A percentile compares a stretch with the other conserved stretches of the same genome.
Conservation (phyloP, 2,888 invertebrate genomes). For the Gortyna flavago region DNA sequence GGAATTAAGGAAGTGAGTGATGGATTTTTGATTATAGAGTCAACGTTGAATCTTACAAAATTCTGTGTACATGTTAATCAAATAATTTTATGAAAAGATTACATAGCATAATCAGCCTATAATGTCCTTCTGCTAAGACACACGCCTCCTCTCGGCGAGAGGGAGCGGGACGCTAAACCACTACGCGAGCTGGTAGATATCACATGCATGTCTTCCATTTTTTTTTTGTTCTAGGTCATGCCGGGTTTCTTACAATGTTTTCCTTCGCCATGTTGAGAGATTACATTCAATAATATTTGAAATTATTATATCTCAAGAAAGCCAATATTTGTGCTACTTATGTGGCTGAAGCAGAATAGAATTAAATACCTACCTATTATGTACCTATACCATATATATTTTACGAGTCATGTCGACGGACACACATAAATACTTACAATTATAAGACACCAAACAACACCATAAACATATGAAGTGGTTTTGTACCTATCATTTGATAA, state of each 20-base stretch:
- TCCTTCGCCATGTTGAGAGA: not conserved
- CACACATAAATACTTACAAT: not conserved
- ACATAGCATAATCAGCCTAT: not conserved
- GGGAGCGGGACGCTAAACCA: not conserved
- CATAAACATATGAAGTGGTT: not conserved
- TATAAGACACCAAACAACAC: not conserved
- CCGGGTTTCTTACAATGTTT: not conserved
- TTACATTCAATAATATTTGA: not conserved
- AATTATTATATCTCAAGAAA: not conserved
- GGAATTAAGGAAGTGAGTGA: not conserved
- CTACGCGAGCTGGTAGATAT: not conserved
- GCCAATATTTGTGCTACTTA: too few relatives aligned
- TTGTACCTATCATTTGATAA: not conserved
- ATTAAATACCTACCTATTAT: not conserved
- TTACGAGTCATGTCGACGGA: not conserved
- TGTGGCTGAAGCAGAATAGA: not conserved
- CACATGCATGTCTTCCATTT: not conserved
- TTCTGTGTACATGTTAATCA: slow-evolving; percentile 22
- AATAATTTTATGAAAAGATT: not conserved
- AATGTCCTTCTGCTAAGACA: not conserved
- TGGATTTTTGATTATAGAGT: slow-evolving; percentile 1
- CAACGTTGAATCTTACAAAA: not conserved
- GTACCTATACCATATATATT: not conserved
- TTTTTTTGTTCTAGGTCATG: not conserved
- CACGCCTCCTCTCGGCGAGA: not conserved